phyloP scores from a whole-genome alignment of 1,140 invertebrate genomes.

The Metopolophium dirhodum region DNA sequence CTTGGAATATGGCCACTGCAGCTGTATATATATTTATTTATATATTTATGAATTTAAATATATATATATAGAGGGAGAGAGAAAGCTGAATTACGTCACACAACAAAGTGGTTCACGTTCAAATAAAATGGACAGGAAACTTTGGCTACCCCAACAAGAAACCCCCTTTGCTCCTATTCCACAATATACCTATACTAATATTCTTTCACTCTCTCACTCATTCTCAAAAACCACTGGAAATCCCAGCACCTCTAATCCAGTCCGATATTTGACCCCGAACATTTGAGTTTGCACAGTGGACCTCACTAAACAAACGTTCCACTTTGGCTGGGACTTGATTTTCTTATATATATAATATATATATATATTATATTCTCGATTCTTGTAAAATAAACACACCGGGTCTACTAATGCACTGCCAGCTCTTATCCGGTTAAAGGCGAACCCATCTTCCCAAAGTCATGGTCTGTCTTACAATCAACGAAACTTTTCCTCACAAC shows the following conservation, averaged over 20 bases:
- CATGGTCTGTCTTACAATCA: slow-evolving; percentile 17
- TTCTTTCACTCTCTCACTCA: neutral
- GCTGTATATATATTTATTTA: neutral
- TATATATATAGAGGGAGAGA: neutral
- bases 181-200: neutral
- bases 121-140: neutral
- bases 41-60: neutral
- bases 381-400: neutral
- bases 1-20: neutral
- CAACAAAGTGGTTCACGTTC: neutral
- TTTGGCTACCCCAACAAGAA: neutral
- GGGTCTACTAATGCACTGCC: slow-evolving; percentile 27
- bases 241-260: neutral
- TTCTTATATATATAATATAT: neutral
- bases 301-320: slow-evolving; percentile 25
- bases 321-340: slow-evolving; percentile 15
- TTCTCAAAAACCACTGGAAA: slow-evolving; percentile 6
- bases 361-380: neutral
- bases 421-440: slow-evolving; percentile 46
- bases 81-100: neutral
- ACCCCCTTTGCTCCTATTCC: neutral
- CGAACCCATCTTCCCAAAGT: neutral
- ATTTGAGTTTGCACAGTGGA: neutral
- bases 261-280: slow-evolving; percentile 25
- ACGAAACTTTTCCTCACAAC: neutral